Conservation (phyloP, 2,888 invertebrate species). For the Metacarcinus magister region DNA sequence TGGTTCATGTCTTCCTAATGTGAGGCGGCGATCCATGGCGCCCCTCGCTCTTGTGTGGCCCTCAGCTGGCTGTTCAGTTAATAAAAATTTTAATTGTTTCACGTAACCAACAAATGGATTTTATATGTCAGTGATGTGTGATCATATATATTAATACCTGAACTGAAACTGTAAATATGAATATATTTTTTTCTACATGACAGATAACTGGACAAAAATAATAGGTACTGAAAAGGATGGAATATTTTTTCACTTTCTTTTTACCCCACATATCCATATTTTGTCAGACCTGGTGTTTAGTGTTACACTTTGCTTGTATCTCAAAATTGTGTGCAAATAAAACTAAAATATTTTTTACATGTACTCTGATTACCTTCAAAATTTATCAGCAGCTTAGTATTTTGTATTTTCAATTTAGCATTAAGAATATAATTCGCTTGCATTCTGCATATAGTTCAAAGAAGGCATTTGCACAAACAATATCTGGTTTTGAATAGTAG, state of each 20-base stretch:
- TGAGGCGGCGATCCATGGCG: not conserved
- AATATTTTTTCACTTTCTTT: conserved; percentile 31
- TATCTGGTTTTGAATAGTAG: too few relatives aligned
- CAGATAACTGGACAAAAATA: not conserved
- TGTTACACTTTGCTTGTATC: not conserved
- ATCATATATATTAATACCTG: conserved; percentile 22
- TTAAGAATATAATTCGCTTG: not conserved
- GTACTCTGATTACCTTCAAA: not conserved
- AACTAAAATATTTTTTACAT: not conserved
- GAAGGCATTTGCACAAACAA: not conserved
- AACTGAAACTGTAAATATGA: conserved; percentile 7
- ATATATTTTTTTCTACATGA: conserved; percentile 36
- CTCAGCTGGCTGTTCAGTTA: not conserved
- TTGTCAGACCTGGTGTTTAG: not conserved
- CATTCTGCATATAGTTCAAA: not conserved
- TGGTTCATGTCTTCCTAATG: not conserved
- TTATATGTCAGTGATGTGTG: not conserved
- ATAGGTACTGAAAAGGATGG: conserved; percentile 6
- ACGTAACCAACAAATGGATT: not conserved
- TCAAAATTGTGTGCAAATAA: not conserved
- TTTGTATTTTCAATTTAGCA: not conserved
- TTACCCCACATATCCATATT: conserved; percentile 28
- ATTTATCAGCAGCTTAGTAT: not conserved
- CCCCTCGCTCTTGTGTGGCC: not conserved
- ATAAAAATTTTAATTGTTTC: not conserved